Percentiles rank a stretch among this genome's conserved stretches.
Evolutionary conservation across 1,140 invertebrate genomes (phyloP).

Genomic region (Bradysia coprophila): DNA sequence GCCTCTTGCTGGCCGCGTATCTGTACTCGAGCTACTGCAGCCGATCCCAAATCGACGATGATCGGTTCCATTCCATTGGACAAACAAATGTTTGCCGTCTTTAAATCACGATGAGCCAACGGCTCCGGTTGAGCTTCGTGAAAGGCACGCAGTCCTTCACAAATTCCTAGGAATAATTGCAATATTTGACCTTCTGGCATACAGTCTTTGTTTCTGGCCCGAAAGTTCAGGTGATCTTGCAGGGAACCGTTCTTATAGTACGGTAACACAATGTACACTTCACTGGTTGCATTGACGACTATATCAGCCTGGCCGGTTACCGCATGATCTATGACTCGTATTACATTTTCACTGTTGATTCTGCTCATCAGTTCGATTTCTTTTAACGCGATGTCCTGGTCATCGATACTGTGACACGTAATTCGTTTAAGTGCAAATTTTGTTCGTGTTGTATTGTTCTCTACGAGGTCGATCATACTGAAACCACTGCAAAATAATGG

Average conservation of each 20-base stretch:
- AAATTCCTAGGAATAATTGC: constrained; percentile 51
- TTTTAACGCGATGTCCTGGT: constrained; percentile 49
- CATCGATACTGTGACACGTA: constrained; percentile 57
- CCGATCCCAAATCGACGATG: constrained; percentile 73
- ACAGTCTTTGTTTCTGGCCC: constrained; percentile 35
- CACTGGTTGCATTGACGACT: constrained; percentile 44
- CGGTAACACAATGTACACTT: constrained; percentile 59
- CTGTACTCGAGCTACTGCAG: constrained; percentile 51
- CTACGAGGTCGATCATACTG: constrained; percentile 60
- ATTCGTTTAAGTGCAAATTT: constrained; percentile 69
- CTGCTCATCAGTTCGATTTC: constrained; percentile 59
- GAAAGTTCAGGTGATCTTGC: constrained; percentile 42
- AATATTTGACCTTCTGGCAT: constrained; percentile 45
- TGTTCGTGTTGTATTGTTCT: constrained; percentile 48
- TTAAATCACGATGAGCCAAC: constrained; percentile 67
- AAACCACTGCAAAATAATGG: constrained; percentile 47
- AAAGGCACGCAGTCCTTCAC: constrained; percentile 54
- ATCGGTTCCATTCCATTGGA: constrained; percentile 50
- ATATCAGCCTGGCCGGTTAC: constrained; percentile 38
- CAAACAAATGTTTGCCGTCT: constrained; percentile 67
- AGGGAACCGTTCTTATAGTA: constrained; percentile 68
- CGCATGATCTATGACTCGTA: constrained; percentile 52
- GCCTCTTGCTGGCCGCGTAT: constrained; percentile 54
- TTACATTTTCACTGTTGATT: constrained; percentile 57
- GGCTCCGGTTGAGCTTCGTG: constrained; percentile 54